Evolutionary conservation across 2,113 vertebrate species (phyloP), one percentile per base, ranked within the genome.

Genomic region (Nycticryphes semicollaris): DNA sequence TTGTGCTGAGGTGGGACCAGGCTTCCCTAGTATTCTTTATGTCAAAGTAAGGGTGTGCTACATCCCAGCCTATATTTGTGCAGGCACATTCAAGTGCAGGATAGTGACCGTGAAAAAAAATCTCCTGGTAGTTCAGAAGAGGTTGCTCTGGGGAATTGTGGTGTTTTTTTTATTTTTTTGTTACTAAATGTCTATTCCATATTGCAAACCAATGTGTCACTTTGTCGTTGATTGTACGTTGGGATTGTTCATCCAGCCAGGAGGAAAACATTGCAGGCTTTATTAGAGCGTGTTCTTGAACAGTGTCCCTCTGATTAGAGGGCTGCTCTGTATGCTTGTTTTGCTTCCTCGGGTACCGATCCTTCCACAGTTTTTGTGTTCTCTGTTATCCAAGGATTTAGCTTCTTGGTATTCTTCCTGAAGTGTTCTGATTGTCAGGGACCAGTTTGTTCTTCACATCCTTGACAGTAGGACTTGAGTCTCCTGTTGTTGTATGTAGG

Each of bases 401-500:
- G 31, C 48, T 92, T 83, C 39, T 53, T 94, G 21, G 6, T 90
- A 64, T 79, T 85, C 39, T 80, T 94, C 27, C 23, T 54, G 31
- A 83, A 56, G 37, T 53, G 12, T 69, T 60, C 18, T 7, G 27
- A 68, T 77, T 62, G 14, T 64, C 16, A 51, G 39, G 64, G 47
- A 15, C 28, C 47, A 63, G 48, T 28, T 12, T n/a, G 11, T 37
- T 39, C 41, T 67, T 93, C 51, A 12, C 51, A 70, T 64, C 39
- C 0, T 1, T 59, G 57, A 47, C 21, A 41, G 24, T 3, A n/a
- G 35, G 35, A 30, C 22, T 69, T 0, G 0, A 10, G 25, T 54
- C 37, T 79, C 30, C 78, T 59, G 30, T 35, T 81, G 22, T 67
- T 50, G 14, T 43, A 35, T 11, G 14, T 57, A 4, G 22, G 14